phyloP scores from a whole-genome alignment of 2,888 invertebrate genomes.

The Leptodirus hochenwartii region DNA sequence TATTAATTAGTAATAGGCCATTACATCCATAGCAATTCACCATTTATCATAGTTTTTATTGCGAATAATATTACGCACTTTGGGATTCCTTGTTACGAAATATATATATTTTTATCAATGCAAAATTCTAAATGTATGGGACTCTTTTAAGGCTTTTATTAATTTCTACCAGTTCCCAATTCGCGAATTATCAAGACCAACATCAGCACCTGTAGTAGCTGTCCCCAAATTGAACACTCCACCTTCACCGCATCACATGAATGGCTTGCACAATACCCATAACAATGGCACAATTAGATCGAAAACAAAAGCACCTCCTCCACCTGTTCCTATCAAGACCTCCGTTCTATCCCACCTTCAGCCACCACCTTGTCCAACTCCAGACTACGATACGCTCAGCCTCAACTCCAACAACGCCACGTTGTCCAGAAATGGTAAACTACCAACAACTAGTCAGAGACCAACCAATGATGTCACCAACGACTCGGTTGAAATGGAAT shows the following conservation, averaged over 20 bases:
- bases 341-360: constrained; percentile 22
- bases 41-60: no score
- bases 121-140: no score
- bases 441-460: constrained; percentile 11
- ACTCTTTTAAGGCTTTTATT: no score
- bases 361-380: constrained; percentile 32
- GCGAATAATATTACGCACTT: no score
- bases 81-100: no score
- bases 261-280: constrained; percentile 4
- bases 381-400: constrained; percentile 33
- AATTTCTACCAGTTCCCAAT: no score
- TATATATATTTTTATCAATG: no score
- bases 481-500: constrained; percentile 54
- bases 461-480: constrained; percentile 14
- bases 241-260: constrained; percentile 1
- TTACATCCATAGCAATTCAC: no score
- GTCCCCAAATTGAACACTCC: no score
- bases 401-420: constrained; percentile 20
- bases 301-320: constrained; percentile 23
- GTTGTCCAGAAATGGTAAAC: constrained; percentile 14
- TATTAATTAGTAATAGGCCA: no score
- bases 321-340: constrained; percentile 22
- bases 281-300: constrained; percentile 5
- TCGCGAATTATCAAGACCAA: no score
- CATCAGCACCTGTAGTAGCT: no score